Conservation (phyloP, 2,113 vertebrate genomes). For the Trachemys scripta region DNA sequence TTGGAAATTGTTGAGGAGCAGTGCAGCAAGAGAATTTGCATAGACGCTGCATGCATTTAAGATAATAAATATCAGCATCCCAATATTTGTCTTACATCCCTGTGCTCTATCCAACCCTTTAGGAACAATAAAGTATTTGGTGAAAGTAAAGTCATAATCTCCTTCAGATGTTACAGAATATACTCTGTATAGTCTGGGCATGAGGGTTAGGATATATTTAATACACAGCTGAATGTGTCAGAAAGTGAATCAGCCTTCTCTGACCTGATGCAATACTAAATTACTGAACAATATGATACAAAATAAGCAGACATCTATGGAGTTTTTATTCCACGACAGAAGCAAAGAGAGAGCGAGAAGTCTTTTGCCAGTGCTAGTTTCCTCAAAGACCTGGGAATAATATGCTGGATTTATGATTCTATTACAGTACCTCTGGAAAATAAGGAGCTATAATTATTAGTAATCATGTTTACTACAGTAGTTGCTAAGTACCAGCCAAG, state of each 20-base stretch:
- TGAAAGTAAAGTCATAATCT: slow-evolving; percentile 49
- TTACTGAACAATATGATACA: slow-evolving; percentile 55
- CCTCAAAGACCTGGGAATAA: fast-evolving
- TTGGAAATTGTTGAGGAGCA: slow-evolving; percentile 7
- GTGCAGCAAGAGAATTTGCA: background rate
- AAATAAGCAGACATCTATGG: slow-evolving; percentile 46
- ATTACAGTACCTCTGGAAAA: background rate
- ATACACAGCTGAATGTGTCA: slow-evolving; percentile 53
- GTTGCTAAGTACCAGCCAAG: background rate
- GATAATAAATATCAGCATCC: slow-evolving; percentile 38
- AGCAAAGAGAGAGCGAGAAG: background rate
- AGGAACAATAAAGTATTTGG: slow-evolving; percentile 50
- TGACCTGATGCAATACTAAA: slow-evolving; percentile 47
- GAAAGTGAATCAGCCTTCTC: slow-evolving; percentile 61
- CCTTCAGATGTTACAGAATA: slow-evolving; percentile 43
- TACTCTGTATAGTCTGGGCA: slow-evolving; percentile 24
- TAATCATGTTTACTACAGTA: fast-evolving
- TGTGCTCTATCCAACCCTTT: background rate
- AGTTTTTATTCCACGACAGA: slow-evolving; percentile 1
- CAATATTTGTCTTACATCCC: slow-evolving; percentile 34
- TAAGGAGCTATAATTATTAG: background rate
- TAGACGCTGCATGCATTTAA: slow-evolving; percentile 1
- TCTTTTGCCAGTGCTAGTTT: background rate
- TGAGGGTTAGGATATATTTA: slow-evolving; percentile 50
- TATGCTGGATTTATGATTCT: fast-evolving